Conservation (phyloP, 2,888 invertebrate genomes). For the Ectemnius lituratus region DNA sequence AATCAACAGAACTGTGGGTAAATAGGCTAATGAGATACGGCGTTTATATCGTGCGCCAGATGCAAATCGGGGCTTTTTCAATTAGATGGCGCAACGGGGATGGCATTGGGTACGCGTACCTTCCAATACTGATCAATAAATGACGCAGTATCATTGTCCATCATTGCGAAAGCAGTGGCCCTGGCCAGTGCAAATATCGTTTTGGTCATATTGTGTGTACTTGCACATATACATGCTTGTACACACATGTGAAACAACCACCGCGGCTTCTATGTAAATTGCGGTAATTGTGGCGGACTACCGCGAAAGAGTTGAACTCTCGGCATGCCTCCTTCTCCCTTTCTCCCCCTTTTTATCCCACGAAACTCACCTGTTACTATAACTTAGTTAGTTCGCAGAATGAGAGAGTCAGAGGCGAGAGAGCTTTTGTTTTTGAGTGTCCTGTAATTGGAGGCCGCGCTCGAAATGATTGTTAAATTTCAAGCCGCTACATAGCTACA, state of each 20-base stretch:
- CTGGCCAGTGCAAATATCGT: neutral
- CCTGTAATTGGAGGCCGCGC: conserved; percentile 3
- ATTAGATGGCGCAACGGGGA: no score
- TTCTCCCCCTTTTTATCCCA: neutral
- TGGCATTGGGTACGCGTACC: no score
- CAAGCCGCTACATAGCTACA: neutral
- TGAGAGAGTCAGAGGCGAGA: neutral
- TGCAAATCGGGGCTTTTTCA: no score
- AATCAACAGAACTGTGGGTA: no score
- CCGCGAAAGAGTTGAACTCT: neutral
- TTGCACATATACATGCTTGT: no score
- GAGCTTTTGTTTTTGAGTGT: conserved; percentile 7
- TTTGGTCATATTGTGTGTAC: neutral
- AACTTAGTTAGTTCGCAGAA: neutral
- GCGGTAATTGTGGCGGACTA: conserved; percentile 5
- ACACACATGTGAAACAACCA: neutral
- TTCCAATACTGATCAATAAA: no score
- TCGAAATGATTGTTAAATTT: neutral
- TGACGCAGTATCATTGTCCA: neutral
- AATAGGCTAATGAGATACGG: no score
- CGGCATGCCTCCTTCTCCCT: neutral
- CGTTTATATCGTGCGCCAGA: no score
- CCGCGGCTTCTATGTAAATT: neutral
- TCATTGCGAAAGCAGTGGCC: neutral
- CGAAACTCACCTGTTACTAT: neutral